Evolutionary conservation across 2,888 invertebrate genomes (phyloP).

Genomic region (Cataglyphis rosenhaueri): DNA sequence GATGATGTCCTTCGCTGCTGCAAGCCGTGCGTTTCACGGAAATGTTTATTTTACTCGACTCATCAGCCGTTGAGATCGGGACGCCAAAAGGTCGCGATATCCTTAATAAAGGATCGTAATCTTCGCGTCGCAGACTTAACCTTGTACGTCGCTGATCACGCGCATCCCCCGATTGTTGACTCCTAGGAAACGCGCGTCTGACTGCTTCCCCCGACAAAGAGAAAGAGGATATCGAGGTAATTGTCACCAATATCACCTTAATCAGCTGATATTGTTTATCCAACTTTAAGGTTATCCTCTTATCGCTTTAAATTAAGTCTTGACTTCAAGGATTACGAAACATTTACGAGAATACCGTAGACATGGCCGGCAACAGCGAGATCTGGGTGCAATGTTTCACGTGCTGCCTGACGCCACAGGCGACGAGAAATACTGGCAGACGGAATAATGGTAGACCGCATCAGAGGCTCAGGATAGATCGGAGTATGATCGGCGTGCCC

Average conservation of each 20-base stretch:
- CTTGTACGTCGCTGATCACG: not conserved
- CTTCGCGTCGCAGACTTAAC: not conserved
- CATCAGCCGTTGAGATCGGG: slow-evolving; percentile 50
- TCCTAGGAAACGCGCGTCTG: no score
- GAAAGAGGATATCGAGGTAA: not conserved
- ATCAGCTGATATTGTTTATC: not conserved
- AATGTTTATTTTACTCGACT: slow-evolving; percentile 66
- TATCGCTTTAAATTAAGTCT: not conserved
- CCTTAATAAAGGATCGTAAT: not conserved
- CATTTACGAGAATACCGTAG: not conserved
- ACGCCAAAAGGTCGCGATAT: not conserved
- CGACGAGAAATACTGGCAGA: slow-evolving; percentile 84
- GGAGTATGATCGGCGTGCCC: slow-evolving; percentile 98
- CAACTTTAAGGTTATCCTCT: not conserved
- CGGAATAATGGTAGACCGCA: slow-evolving; percentile 76
- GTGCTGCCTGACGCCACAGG: slow-evolving; percentile 92
- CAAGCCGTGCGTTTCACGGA: slow-evolving; percentile 33
- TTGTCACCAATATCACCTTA: not conserved
- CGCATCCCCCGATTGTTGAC: not conserved
- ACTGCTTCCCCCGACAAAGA: not conserved
- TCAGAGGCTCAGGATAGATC: slow-evolving; percentile 92
- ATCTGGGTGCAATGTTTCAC: slow-evolving; percentile 97
- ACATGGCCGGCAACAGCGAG: slow-evolving; percentile 91
- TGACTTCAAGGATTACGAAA: not conserved
- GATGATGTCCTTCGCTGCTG: slow-evolving; percentile 16